A percentile compares a stretch with the other conserved stretches of the same genome.
phyloP scores from a whole-genome alignment of 2,797 vertebrate genomes.

The Rousettus madagascariensis region DNA sequence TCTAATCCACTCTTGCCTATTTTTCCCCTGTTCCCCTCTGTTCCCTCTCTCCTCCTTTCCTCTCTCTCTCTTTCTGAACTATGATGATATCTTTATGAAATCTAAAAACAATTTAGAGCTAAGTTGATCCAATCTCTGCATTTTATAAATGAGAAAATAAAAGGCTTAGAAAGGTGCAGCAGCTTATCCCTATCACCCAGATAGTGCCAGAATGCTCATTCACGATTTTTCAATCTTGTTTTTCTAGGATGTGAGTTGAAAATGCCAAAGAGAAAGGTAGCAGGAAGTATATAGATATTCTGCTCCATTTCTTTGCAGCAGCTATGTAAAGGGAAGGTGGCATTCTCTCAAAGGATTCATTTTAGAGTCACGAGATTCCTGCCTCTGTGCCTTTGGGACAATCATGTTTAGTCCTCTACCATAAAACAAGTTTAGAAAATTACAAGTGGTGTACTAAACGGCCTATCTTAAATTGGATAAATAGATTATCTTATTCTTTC shows the following conservation, averaged over 20 bases:
- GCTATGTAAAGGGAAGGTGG: not conserved
- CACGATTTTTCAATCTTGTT: not conserved
- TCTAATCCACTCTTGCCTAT: not conserved
- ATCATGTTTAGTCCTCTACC: not conserved
- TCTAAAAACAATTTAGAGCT: not conserved
- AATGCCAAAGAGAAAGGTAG: not conserved
- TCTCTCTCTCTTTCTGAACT: not conserved
- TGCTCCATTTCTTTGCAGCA: not conserved
- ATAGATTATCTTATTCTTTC: not conserved
- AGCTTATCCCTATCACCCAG: not conserved
- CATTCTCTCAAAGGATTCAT: not conserved
- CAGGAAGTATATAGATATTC: not conserved
- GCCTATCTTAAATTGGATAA: not conserved
- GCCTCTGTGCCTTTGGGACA: not conserved
- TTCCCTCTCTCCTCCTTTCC: too few relatives aligned
- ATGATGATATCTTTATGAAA: not conserved
- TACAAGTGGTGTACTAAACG: not conserved
- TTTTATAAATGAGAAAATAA: not conserved
- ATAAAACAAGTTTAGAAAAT: not conserved
- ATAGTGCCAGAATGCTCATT: not conserved
- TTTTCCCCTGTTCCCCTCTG: too few relatives aligned
- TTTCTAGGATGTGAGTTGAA: not conserved
- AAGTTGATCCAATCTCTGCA: not conserved
- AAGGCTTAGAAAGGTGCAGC: not conserved
- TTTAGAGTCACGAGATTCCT: not conserved